phyloP scores from a whole-genome alignment of 2,797 vertebrate genomes.

The Todus mexicanus region DNA sequence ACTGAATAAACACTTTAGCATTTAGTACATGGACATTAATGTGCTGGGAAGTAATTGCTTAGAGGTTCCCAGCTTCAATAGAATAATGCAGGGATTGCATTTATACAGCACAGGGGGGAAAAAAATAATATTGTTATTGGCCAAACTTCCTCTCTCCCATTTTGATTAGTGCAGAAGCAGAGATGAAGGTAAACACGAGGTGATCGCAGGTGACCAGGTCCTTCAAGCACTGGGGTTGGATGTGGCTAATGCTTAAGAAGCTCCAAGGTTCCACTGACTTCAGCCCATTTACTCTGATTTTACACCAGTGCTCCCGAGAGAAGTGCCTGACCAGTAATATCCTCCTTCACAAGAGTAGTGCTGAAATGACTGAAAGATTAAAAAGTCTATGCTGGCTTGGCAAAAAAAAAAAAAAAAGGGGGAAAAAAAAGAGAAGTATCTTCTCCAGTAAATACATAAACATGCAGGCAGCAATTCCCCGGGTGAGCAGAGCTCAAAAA shows the following conservation, averaged over 20 bases:
- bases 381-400: constrained; percentile 26
- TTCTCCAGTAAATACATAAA: constrained; percentile 56
- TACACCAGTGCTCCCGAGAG: not conserved
- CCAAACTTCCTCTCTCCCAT: constrained; percentile 17
- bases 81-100: constrained; percentile 66
- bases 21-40: constrained; percentile 68
- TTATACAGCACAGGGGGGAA: not conserved
- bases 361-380: constrained; percentile 38
- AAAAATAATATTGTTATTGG: not conserved
- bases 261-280: not conserved
- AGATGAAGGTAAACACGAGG: not conserved
- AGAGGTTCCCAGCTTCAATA: constrained; percentile 63
- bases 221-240: not conserved
- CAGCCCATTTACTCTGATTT: constrained; percentile 2
- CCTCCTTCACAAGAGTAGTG: not conserved
- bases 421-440: not conserved
- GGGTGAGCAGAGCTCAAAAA: constrained; percentile 26
- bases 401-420: not conserved
- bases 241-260: not conserved
- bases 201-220: not conserved
- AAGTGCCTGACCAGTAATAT: not conserved
- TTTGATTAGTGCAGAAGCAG: constrained; percentile 27
- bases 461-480: constrained; percentile 30
- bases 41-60: constrained; percentile 69
- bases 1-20: constrained; percentile 73